Base-by-base conservation (phyloP, 2,888 invertebrate species). In the Hypolimnas misippus region DNA sequence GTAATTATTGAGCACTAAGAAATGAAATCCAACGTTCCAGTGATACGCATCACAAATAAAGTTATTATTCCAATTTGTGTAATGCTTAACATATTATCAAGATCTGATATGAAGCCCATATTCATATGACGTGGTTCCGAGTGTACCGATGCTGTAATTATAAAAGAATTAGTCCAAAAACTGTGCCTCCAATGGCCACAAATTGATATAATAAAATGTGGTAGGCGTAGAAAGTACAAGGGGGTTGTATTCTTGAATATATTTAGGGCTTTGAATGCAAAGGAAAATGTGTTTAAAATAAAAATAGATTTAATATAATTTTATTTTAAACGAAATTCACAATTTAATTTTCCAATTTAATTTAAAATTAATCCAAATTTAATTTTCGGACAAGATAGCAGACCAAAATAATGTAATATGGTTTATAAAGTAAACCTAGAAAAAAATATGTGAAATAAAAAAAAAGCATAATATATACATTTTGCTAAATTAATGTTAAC, bases 151-250 rank as follows among this genome's bases (percentile, higher is more conserved):
- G 83, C 87, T 80, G 84, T 87, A 88, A 92, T 92, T 91, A 92
- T 91, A 90, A 90, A 89, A 84, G 83, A 86, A 92, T 92, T 92
- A 92, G 85, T 74, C 84, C 82, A 86, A 90, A 83, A 90, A 87
- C 83, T 82, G 83, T 83, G 86, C 84, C 84, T 88, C 82, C 85
- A 91, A 92, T 92, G 89, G 86, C 79, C 89, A 83, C 87, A 91
- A 91, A 92, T 92, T 91, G 90, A 91, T 91, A 91, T 91, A 91
- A 92, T 92, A 91, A 92, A 91, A 90, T 84, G 84, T 83, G 81
- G 85, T 76, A 76, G 73, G 62, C 58, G 69, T 63, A 67, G 59
- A 60, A 53, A 49, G 55, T 17, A 5, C 25, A 63, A 76, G 74
- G 75, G 76, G 60, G 49, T 6, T 49, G 49, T 75, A 74, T 40